These are phyloP conservation scores for Betta splendens DNA, from an alignment of 2,797 vertebrate species.

Conservation along the genomic window DNA sequence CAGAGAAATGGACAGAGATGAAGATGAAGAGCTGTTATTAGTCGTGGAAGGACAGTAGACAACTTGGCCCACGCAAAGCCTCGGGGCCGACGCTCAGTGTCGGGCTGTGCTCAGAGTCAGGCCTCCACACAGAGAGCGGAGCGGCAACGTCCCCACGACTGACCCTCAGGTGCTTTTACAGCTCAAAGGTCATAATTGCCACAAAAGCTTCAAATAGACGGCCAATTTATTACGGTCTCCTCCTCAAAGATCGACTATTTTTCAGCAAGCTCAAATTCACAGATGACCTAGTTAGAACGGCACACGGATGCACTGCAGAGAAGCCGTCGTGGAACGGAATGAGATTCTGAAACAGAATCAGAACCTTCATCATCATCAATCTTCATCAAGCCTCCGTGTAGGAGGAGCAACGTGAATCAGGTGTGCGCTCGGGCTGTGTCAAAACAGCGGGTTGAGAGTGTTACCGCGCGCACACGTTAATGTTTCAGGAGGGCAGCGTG, in stretches of 20 bases:
- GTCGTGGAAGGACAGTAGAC: constrained; percentile 73
- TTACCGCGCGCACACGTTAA: constrained; percentile 44
- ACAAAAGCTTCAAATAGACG: constrained; percentile 31
- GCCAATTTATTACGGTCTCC: constrained; percentile 17
- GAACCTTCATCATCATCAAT: neutral
- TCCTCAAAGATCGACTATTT: constrained; percentile 34
- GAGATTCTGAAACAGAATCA: constrained; percentile 12
- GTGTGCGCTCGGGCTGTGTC: constrained; percentile 28
- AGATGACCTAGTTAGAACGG: constrained; percentile 68
- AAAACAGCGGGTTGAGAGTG: constrained; percentile 52
- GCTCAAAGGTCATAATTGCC: constrained; percentile 35
- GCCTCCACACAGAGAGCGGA: constrained; percentile 38
- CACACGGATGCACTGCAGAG: constrained; percentile 35
- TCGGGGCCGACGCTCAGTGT: constrained; percentile 52
- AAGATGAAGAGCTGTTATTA: constrained; percentile 81
- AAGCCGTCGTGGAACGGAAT: constrained; percentile 36
- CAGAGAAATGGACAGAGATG: constrained; percentile 65
- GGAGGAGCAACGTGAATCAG: constrained; percentile 2
- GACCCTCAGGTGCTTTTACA: constrained; percentile 24
- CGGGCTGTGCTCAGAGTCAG: constrained; percentile 74
- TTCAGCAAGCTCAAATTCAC: constrained; percentile 40
- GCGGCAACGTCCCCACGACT: constrained; percentile 25
- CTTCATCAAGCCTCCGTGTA: constrained; percentile 2
- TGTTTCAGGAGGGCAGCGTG: constrained; percentile 40
- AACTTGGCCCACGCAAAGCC: constrained; percentile 59